phyloP scores from a whole-genome alignment of 2,113 vertebrate genomes.

The Chaetura pelagica region DNA sequence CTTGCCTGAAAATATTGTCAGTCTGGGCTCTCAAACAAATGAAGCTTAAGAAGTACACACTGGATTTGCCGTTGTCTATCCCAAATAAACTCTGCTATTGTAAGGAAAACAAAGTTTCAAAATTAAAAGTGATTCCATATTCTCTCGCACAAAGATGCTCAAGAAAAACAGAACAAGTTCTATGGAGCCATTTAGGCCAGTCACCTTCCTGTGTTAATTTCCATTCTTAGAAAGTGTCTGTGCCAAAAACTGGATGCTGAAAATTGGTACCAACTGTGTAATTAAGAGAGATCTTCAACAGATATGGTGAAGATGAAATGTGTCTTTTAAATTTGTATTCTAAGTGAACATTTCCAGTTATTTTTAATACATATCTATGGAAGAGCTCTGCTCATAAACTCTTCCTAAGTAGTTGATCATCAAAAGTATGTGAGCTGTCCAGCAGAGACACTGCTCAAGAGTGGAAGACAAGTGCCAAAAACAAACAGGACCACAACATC shows the following conservation, averaged over 20 bases:
- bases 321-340: background rate
- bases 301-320: background rate
- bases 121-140: background rate
- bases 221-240: background rate
- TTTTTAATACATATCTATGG: background rate
- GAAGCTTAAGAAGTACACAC: background rate
- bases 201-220: background rate
- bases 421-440: background rate
- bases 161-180: background rate
- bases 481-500: background rate
- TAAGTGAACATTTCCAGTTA: background rate
- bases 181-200: background rate
- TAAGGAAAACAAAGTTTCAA: background rate
- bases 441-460: background rate
- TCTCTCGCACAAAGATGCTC: background rate
- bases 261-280: background rate
- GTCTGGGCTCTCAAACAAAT: conserved; percentile 3
- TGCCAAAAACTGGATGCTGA: background rate
- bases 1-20: conserved; percentile 20
- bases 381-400: background rate
- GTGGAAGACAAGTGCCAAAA: background rate
- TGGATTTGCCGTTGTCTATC: background rate
- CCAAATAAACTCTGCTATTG: background rate
- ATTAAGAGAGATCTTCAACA: background rate
- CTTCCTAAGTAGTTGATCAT: background rate